Conservation (phyloP, 2,888 invertebrate genomes). For the Mylabris sibirica region DNA sequence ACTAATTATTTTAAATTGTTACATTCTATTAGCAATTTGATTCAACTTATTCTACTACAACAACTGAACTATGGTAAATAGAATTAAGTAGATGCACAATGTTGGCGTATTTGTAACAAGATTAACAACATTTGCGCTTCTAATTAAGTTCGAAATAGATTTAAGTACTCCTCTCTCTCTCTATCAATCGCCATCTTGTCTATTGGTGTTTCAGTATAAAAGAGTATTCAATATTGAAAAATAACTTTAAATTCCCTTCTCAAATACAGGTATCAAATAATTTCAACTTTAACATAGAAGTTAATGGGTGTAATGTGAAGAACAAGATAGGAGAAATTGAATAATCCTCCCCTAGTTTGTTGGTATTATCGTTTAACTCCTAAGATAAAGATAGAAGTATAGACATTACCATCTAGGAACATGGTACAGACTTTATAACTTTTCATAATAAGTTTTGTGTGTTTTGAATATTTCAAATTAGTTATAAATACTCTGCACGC, state of each 20-base stretch:
- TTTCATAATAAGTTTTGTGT: slow-evolving; percentile 10
- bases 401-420: neutral
- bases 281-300: slow-evolving; percentile 2
- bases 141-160: neutral
- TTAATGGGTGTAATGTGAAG: slow-evolving; percentile 4
- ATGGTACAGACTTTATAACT: neutral
- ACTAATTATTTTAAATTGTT: neutral
- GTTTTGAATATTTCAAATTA: slow-evolving; percentile 6
- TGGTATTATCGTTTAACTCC: neutral
- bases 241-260: neutral
- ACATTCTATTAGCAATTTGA: neutral
- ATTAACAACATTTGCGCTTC: neutral
- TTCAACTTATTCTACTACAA: neutral
- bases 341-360: neutral
- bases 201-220: neutral
- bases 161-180: neutral
- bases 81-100: neutral
- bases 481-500: neutral
- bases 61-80: neutral
- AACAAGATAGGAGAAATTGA: neutral
- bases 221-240: neutral
- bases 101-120: neutral
- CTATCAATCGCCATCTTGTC: neutral
- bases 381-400: neutral
- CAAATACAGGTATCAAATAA: neutral